Evolutionary conservation across 2,888 invertebrate species (phyloP).

Genomic region (Lasius platythorax): DNA sequence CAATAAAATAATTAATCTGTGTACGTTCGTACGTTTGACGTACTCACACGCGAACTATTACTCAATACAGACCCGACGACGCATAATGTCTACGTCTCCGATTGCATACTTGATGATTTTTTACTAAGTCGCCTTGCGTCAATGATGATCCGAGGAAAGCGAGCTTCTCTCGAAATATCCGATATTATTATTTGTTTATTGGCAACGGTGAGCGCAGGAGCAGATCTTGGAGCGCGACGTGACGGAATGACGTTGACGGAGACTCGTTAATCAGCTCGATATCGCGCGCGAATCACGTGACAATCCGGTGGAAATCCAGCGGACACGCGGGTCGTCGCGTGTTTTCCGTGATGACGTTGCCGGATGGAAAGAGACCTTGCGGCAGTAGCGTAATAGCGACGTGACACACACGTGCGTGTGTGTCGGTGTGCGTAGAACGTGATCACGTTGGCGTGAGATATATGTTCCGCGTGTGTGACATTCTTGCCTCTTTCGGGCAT

Average conservation of each 20-base stretch:
- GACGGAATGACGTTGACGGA: not conserved
- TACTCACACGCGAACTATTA: not conserved
- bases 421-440: not conserved
- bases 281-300: not conserved
- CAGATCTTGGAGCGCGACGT: slow-evolving; percentile 14
- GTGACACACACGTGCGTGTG: slow-evolving; percentile 32
- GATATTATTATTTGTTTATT: slow-evolving; percentile 49
- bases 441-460: slow-evolving; percentile 23
- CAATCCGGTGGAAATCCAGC: not conserved
- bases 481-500: slow-evolving; percentile 33
- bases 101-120: not conserved
- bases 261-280: not conserved
- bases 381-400: slow-evolving; percentile 30
- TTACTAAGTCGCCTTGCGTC: slow-evolving; percentile 8
- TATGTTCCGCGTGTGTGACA: not conserved
- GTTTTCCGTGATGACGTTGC: slow-evolving; percentile 5
- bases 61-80: not conserved
- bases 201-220: slow-evolving; percentile 12
- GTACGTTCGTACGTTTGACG: slow-evolving; percentile 3
- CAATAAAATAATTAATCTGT: not conserved
- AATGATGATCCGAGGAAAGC: slow-evolving; percentile 40
- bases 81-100: not conserved
- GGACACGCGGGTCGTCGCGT: slow-evolving; percentile 14
- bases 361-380: slow-evolving; percentile 60
- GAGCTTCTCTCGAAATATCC: slow-evolving; percentile 52